Evolutionary conservation across 1,140 invertebrate species (phyloP).

Genomic region (Metopolophium dirhodum): DNA sequence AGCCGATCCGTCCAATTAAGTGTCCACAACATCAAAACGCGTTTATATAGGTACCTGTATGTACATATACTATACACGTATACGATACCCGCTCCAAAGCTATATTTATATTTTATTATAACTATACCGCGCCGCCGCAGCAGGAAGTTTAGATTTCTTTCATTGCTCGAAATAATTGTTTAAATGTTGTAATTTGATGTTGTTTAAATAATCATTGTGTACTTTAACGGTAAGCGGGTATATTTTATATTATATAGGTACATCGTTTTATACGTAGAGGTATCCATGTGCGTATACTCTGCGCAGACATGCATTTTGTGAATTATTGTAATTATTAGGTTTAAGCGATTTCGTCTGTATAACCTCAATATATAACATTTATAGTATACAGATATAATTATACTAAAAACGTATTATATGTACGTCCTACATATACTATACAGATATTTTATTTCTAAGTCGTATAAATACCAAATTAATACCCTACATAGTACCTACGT

Average conservation of each 20-base stretch:
- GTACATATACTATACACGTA: not conserved
- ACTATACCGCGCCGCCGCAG: not conserved
- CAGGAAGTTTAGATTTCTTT: slow-evolving; percentile 53
- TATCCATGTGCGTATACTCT: not conserved
- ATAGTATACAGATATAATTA: not conserved
- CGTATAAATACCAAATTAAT: no score
- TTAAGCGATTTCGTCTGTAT: not conserved
- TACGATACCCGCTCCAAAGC: not conserved
- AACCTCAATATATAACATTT: not conserved
- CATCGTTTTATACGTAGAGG: not conserved
- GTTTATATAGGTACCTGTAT: not conserved
- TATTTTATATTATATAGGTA: not conserved
- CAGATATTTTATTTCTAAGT: no score
- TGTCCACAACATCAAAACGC: not conserved
- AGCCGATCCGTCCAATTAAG: slow-evolving; percentile 27
- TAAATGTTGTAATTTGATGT: not conserved
- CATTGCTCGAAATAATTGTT: slow-evolving; percentile 48
- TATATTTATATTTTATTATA: not conserved
- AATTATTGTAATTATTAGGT: not conserved
- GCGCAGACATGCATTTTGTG: not conserved
- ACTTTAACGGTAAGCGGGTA: not conserved
- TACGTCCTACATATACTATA: no score
- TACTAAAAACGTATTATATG: no score
- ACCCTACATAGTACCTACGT: no score
- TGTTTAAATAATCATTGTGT: not conserved